phyloP scores from a whole-genome alignment of 2,888 invertebrate genomes.

The Auanema freiburgensis region DNA sequence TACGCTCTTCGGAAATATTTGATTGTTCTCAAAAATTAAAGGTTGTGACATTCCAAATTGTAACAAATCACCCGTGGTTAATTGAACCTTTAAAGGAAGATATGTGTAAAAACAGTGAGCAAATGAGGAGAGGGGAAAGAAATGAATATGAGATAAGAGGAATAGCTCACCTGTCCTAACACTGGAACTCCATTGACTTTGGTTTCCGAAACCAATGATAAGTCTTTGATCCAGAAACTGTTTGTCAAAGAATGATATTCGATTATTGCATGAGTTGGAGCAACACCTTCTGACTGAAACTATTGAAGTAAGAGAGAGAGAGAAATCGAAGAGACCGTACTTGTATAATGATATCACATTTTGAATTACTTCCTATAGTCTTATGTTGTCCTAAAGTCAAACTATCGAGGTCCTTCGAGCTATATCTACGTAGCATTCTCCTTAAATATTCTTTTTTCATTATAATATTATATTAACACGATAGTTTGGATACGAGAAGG shows the following conservation, averaged over 20 bases:
- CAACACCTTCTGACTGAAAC: constrained; percentile 38
- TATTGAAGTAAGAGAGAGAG: background rate
- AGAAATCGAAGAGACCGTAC: constrained; percentile 12
- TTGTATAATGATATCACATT: constrained; percentile 43
- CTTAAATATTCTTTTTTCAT: too few relatives aligned
- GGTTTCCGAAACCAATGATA: constrained; percentile 39
- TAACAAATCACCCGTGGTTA: constrained; percentile 27
- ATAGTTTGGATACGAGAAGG: too few relatives aligned
- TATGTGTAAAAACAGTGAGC: too few relatives aligned
- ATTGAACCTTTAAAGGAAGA: too few relatives aligned
- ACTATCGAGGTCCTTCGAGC: constrained; percentile 36
- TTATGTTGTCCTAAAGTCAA: constrained; percentile 21
- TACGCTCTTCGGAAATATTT: background rate
- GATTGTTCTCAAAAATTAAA: constrained; percentile 14
- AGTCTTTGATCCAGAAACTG: constrained; percentile 49
- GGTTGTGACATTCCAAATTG: constrained; percentile 29
- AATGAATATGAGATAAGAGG: too few relatives aligned
- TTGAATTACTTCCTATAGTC: constrained; percentile 34
- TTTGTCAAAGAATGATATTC: constrained; percentile 45
- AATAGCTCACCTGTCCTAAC: constrained; percentile 31
- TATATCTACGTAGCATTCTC: constrained; percentile 42
- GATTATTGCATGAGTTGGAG: constrained; percentile 49
- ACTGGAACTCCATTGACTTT: constrained; percentile 36
- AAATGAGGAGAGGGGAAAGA: too few relatives aligned
- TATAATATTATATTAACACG: too few relatives aligned